phyloP scores from a whole-genome alignment of 23 tunicate species.

The Clavelina lepadiformis region DNA sequence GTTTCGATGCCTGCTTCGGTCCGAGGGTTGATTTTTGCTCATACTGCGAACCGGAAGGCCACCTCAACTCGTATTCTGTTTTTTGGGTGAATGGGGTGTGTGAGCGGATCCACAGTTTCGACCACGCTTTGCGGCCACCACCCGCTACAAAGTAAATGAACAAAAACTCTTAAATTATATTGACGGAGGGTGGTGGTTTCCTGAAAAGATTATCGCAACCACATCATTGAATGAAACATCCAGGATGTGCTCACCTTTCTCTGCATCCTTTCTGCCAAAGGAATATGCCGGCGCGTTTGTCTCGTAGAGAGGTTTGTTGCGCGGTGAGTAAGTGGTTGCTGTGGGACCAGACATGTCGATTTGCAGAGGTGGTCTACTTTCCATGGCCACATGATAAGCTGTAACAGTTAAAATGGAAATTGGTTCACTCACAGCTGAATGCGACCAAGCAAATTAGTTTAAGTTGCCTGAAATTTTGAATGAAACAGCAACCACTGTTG shows the following conservation, averaged over 20 bases:
- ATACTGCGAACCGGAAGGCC: constrained; percentile 85
- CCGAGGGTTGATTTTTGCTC: constrained; percentile 76
- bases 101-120: constrained; percentile 69
- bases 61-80: constrained; percentile 60
- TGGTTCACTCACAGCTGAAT: no score
- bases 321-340: constrained; percentile 88
- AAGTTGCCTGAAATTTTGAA: no score
- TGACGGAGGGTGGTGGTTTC: no score
- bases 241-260: constrained; percentile 54
- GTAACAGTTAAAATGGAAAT: no score
- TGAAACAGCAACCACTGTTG: no score
- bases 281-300: constrained; percentile 86
- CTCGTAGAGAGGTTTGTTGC: constrained; percentile 87
- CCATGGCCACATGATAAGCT: constrained; percentile 88
- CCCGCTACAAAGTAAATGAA: constrained; percentile 40
- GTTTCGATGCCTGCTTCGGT: constrained; percentile 58
- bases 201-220: no score
- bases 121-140: constrained; percentile 75
- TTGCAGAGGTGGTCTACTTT: constrained; percentile 78
- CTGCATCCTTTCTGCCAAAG: constrained; percentile 72
- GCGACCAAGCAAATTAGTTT: no score
- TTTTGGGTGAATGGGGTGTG: constrained; percentile 75
- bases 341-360: constrained; percentile 92
- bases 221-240: no score
- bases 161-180: no score